A percentile compares a stretch with the other conserved stretches of the same genome.
These are phyloP conservation scores for Luscinia luscinia DNA, from an alignment of 2,797 vertebrate species.

Conservation along the genomic window DNA sequence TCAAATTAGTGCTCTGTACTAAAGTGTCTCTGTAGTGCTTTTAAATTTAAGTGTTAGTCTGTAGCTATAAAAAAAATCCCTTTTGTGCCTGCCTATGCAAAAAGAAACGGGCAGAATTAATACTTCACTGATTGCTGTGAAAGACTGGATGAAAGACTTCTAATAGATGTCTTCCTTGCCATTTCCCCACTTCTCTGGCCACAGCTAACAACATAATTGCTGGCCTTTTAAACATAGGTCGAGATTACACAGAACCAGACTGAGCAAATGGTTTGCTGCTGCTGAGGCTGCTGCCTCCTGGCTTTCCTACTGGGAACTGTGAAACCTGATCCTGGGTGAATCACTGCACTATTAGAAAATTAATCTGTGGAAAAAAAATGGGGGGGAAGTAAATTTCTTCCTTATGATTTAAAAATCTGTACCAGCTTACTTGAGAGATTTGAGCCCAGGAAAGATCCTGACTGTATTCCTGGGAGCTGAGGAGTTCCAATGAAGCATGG, in stretches of 20 bases:
- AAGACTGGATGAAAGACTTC: background rate
- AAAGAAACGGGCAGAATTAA: slow-evolving; percentile 3
- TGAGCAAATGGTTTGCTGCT: background rate
- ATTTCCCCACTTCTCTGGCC: background rate
- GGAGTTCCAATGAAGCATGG: background rate
- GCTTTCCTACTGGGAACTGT: background rate
- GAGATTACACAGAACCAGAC: background rate
- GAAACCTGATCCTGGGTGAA: background rate
- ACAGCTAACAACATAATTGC: background rate
- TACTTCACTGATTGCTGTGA: background rate
- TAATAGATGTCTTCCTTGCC: background rate
- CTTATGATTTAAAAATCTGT: background rate
- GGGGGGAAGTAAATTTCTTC: fast-evolving
- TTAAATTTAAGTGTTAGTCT: slow-evolving; percentile 38
- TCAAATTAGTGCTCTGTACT: slow-evolving; percentile 31
- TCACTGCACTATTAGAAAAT: background rate
- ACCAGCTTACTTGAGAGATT: background rate
- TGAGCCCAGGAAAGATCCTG: background rate
- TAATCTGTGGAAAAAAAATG: background rate
- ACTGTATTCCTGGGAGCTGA: background rate
- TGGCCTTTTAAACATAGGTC: background rate
- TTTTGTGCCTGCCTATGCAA: slow-evolving; percentile 27
- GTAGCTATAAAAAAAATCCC: slow-evolving; percentile 4
- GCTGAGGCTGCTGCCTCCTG: background rate
- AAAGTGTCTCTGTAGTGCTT: slow-evolving; percentile 54